Evolutionary conservation across 2,888 invertebrate species (phyloP), one percentile per base, ranked within the genome.

Genomic region (Latheticus oryzae): DNA sequence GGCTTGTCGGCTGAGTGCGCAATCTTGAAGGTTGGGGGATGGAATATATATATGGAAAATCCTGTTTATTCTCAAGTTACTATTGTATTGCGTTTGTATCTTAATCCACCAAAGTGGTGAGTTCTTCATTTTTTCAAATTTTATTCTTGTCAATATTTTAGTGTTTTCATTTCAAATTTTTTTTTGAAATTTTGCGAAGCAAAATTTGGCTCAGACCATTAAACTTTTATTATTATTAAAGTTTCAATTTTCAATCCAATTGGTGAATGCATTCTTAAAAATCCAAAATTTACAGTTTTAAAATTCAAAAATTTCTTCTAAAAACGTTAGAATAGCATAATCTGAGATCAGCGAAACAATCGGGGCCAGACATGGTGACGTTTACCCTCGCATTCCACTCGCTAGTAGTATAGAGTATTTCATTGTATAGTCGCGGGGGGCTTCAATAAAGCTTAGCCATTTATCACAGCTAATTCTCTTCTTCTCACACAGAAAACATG

Each of bases 371-470:
- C 58, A 43, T 47, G 30, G 37, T 32, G 69, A 66, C 64, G 66
- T 70, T 70, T 63, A 64, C 66, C 72, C 68, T 66, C 69, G 63
- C 70, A 72, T 73, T 71, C 73, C 70, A 63, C 74, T 52, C 73
- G 74, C 70, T 67, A 73, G 74, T 67, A 65, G 72, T 67, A 62
- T 69, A 77, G 71, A 74, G 76, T 69, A 66, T 77, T 77, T 74
- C 74, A 73, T 72, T 76, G 76, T 77, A 73, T 64, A 55, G 58
- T 62, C 58, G 62, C 56, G 65, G 69, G 72, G 69, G 71, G 68
- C 62, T 64, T 63, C 71, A 69, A 71, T 72, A 73, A 71, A 68
- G 67, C 68, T 66, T 60, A 67, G 63, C 68, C 72, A 73, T 75
- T 74, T 73, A 73, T 74, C 73, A 72, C 42, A 57, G 43, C 45